phyloP scores from a whole-genome alignment of 2,797 vertebrate species.

The Ctenosaura bakeri region DNA sequence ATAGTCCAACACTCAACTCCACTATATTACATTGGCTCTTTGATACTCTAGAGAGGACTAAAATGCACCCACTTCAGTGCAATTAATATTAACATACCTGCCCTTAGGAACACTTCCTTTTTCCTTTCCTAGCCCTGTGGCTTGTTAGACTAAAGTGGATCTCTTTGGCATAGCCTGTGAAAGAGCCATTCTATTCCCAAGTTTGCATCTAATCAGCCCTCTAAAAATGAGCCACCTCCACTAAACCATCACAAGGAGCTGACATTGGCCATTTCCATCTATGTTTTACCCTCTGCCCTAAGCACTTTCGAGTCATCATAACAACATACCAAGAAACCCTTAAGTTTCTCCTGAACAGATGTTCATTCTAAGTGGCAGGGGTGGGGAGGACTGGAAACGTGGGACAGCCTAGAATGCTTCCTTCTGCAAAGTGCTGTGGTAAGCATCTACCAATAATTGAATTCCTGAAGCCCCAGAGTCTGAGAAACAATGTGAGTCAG shows the following conservation, averaged over 20 bases:
- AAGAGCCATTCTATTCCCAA: not conserved
- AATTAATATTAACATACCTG: not conserved
- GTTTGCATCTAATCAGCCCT: not conserved
- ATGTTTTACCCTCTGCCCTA: not conserved
- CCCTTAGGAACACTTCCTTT: not conserved
- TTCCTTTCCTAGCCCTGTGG: no score
- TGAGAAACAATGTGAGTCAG: not conserved
- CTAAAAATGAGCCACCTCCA: not conserved
- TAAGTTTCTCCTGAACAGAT: not conserved
- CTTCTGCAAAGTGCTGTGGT: not conserved
- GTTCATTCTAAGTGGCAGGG: not conserved
- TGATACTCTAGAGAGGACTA: not conserved
- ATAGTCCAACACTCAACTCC: no score
- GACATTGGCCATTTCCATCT: not conserved
- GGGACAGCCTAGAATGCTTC: not conserved
- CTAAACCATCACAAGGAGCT: not conserved
- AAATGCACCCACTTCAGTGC: not conserved
- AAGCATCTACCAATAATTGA: not conserved
- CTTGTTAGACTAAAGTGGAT: not conserved
- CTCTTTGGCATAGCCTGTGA: not conserved
- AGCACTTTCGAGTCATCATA: not conserved
- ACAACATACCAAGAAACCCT: not conserved
- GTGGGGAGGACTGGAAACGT: not conserved
- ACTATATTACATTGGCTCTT: no score
- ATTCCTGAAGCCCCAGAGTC: not conserved